Evolutionary conservation across 30 jellyfish, hydroid and myxozoan genomes (phyloP).

Genomic region (Turritopsis dohrnii): DNA sequence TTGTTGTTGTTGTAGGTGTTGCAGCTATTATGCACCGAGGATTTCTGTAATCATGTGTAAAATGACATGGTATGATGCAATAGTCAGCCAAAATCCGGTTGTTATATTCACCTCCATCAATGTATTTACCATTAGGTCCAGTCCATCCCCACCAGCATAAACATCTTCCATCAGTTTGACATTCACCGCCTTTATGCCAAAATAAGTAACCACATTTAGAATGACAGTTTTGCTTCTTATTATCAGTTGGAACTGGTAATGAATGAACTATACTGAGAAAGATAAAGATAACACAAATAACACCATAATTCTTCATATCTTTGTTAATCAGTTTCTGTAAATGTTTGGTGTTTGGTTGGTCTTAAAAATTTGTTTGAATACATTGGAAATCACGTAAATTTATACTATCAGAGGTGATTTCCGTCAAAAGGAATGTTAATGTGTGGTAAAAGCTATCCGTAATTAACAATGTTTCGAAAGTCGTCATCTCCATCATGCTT

Average conservation of each 20-base stretch:
- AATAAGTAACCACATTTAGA: neutral
- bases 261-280: neutral
- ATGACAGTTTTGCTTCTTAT: neutral
- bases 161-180: slow-evolving; percentile 58
- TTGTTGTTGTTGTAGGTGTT: neutral
- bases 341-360: neutral
- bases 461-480: neutral
- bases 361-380: neutral
- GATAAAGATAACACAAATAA: neutral
- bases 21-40: slow-evolving; percentile 23
- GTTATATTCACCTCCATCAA: slow-evolving; percentile 31
- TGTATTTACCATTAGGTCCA: slow-evolving; percentile 56
- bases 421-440: neutral
- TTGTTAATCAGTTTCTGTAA: neutral
- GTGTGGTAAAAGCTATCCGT: neutral
- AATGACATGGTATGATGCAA: slow-evolving; percentile 47
- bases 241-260: neutral
- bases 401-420: neutral
- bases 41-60: slow-evolving; percentile 37
- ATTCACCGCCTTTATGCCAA: slow-evolving; percentile 48
- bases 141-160: slow-evolving; percentile 87
- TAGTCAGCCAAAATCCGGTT: slow-evolving; percentile 47
- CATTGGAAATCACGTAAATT: neutral
- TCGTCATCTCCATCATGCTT: neutral
- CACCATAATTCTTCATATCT: neutral